Percentiles rank a stretch among this genome's conserved stretches.
phyloP scores from a whole-genome alignment of 2,888 invertebrate genomes.

The Biston stratarius region DNA sequence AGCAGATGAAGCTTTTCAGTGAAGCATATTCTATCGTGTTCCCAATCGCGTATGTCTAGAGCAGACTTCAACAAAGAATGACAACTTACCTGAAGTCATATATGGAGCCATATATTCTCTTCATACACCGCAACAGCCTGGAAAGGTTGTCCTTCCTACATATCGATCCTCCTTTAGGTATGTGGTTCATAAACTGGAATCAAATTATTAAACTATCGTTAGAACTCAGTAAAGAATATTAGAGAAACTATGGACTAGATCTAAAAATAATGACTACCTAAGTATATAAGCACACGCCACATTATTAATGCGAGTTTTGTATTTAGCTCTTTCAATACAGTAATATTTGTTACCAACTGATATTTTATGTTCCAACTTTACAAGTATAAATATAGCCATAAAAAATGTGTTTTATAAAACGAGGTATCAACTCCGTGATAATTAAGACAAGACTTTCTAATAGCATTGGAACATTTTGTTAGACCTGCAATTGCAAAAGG shows the following conservation, averaged over 20 bases:
- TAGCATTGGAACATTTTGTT: too few species aligned
- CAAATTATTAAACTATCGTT: constrained; percentile 40
- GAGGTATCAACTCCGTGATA: too few species aligned
- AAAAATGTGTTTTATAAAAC: neutral
- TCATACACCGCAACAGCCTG: constrained; percentile 92
- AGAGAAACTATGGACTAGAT: constrained; percentile 18
- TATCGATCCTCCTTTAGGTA: constrained; percentile 93
- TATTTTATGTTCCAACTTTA: neutral
- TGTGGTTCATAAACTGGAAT: constrained; percentile 92
- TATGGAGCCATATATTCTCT: constrained; percentile 92
- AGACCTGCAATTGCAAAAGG: too few species aligned
- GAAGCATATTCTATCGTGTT: too few species aligned
- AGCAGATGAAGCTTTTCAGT: too few species aligned
- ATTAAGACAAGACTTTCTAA: too few species aligned
- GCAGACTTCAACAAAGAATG: neutral
- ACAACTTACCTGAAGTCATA: constrained; percentile 92
- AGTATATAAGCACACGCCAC: constrained; percentile 2
- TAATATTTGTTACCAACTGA: neutral
- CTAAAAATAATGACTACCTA: constrained; percentile 17
- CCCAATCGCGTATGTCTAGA: too few species aligned
- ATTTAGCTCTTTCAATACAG: neutral
- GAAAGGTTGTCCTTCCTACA: constrained; percentile 94
- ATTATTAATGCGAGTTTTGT: constrained; percentile 6
- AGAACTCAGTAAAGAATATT: constrained; percentile 11
- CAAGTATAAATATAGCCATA: neutral